A percentile compares a stretch with the other conserved stretches of the same genome.
Evolutionary conservation across 2,113 vertebrate species (phyloP).

Genomic region (Ariopsis seemanni): DNA sequence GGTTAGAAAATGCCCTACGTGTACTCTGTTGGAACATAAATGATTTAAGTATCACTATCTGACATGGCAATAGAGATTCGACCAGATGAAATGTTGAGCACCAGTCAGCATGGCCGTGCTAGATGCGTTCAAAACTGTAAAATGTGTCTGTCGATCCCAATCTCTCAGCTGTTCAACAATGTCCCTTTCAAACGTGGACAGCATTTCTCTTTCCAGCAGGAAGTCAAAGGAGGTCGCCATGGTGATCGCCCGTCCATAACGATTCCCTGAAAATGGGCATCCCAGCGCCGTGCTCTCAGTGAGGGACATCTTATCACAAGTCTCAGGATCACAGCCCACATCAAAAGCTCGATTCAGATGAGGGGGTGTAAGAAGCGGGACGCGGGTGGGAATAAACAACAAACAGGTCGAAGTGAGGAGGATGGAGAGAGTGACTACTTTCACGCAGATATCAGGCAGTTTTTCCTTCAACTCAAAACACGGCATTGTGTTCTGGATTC

Average conservation of each 20-base stretch:
- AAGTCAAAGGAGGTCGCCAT: neutral
- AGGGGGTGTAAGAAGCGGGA: neutral
- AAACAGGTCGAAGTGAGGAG: constrained; percentile 23
- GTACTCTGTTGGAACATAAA: neutral
- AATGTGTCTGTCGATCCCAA: neutral
- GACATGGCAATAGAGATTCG: neutral
- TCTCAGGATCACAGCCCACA: constrained; percentile 18
- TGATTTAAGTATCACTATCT: neutral
- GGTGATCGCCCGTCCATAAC: neutral
- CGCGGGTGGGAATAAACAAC: neutral
- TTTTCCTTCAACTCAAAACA: neutral
- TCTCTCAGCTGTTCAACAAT: neutral
- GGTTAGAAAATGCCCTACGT: neutral
- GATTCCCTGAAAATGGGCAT: constrained; percentile 1
- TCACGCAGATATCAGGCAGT: neutral
- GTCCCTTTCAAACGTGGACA: neutral
- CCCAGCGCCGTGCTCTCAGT: neutral
- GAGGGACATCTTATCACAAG: constrained; percentile 1
- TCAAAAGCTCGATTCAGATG: constrained; percentile 29
- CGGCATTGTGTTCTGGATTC: neutral
- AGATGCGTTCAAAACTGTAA: neutral
- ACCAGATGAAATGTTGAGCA: neutral
- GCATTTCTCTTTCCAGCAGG: neutral
- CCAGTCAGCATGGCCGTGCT: neutral
- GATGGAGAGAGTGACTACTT: neutral